Base-by-base conservation (phyloP, 2,797 vertebrate genomes). In the Squalus acanthias region DNA sequence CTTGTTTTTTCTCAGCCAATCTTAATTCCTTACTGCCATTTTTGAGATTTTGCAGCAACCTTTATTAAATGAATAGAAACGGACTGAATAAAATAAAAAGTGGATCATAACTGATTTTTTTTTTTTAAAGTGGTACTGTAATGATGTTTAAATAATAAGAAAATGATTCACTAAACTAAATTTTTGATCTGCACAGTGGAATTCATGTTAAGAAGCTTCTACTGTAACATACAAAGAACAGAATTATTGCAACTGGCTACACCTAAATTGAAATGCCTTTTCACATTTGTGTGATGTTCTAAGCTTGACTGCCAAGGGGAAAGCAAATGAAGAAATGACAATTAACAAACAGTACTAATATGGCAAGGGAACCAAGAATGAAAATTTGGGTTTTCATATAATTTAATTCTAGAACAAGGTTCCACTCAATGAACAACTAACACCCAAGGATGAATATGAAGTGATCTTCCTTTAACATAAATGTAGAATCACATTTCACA, bases 231-330 rank as follows among this genome's bases (percentile, higher is more conserved):
- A 79, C 33, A 50, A 87, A 87, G 7, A 39, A 87, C 82, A 72
- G 70, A 87, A 87, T 87, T 87, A 22, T 87, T 87, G 39, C 82
- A 88, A 57, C 87, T 57, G 1, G 17, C 87, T 88, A 57, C 87
- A 88, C 50, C 87, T 57, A 53, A 76, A 53, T 26, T 88, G 87
- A 88, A 88, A 88, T 88, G 87, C 50, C 87, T 88, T 57, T 88
- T 88, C 87, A 57, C 50, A 88, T 88, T 57, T 50, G 22, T 57
- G 87, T 57, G 87, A 26, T 88, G 87, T 53, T 57, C 50, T 57
- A 50, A 29, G 53, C 8, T 29, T 29, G 53, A 88, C 10, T 88
- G 50, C 87, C 46, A 88, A 88, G 0, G 57, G 87, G 46, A 88
- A 88, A 57, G 53, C 87, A 88, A 88, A 88, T 57, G 50, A 88